Percentiles rank a stretch among this genome's conserved stretches.
Conservation (phyloP, 1,140 invertebrate species). For the Scaptomyza pallida region DNA sequence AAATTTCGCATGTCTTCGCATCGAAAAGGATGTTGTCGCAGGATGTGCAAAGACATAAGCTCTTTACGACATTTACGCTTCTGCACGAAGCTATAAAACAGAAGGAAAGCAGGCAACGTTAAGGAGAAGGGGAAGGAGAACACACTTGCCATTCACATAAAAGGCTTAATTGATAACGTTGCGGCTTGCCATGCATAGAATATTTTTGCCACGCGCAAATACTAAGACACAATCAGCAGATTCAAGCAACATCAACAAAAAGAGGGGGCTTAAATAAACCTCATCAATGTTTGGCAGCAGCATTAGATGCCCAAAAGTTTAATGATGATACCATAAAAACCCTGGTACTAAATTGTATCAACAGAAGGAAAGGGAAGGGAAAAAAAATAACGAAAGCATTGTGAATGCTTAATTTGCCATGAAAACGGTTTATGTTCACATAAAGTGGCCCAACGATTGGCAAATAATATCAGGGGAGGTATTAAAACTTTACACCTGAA, state of each 20-base stretch:
- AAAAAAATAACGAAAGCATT: not conserved
- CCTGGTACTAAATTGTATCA: conserved; percentile 21
- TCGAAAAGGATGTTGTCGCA: conserved; percentile 32
- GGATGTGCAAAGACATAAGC: conserved; percentile 69
- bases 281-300: conserved; percentile 21
- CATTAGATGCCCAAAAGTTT: conserved; percentile 9
- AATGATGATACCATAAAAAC: conserved; percentile 29
- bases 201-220: not conserved
- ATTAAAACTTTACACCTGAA: not conserved
- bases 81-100: conserved; percentile 57
- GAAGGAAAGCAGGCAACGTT: too few relatives aligned
- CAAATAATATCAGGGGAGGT: not conserved
- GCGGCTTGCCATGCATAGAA: conserved; percentile 28
- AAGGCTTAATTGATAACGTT: conserved; percentile 66
- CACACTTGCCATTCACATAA: conserved; percentile 55
- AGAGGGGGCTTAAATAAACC: too few relatives aligned
- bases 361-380: not conserved
- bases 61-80: conserved; percentile 59
- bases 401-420: conserved; percentile 12
- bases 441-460: conserved; percentile 10
- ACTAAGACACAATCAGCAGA: not conserved
- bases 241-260: too few relatives aligned
- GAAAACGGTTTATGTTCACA: conserved; percentile 26
- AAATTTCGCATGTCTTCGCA: conserved; percentile 50
- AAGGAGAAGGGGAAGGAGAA: too few relatives aligned